Base-by-base conservation (phyloP, 2,113 vertebrate species). In the Hypanus sabinus region DNA sequence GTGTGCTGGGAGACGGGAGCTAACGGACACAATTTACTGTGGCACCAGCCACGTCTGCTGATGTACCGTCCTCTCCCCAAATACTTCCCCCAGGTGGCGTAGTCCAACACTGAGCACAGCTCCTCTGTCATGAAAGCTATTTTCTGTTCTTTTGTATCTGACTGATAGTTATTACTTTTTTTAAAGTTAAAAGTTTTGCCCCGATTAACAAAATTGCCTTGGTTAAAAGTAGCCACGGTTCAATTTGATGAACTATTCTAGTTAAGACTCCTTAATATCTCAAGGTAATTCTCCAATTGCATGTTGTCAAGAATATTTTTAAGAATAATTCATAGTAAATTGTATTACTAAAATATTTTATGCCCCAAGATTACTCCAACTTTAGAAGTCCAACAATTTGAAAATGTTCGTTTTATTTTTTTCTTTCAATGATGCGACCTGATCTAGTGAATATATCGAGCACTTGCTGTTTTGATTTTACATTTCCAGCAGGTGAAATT, bases 1-100 rank as follows among this genome's bases (percentile, higher is more conserved):
- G 22, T 65, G 24, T 5, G 68, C 36, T 94, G 94, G 85, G 87
- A 33, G 65, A 65, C 22, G 36, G 60, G 22, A 10, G 71, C 46
- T 7, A 14, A 24, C 57, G 65, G 91, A 24, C 68, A 55, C 33
- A 36, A 24, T 30, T 93, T 5, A 11, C 7, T 27, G 46, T 20
- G 10, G 18, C 85, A 65, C 85, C 85, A 6, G 6, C 57, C 60
- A 65, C 85, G 27, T 33, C 85, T 18, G 2, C 76, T 14, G 73
- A 75, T 24, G 73, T 24, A 30, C 12, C 5, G 85, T 33, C 96
- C 96, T 96, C 96, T 96, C 94, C 96, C 97, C 96, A 94, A 97
- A 91, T 96, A 96, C 91, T 22, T 11, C 30, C 95, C 94, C 95
- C 95, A 96, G 95, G 96, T 94, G 36, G 0, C 85, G 27, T 12